Percentiles rank a stretch among this genome's conserved stretches.
Evolutionary conservation across 1,140 invertebrate genomes (phyloP).

Genomic region (Drosophila bipectinata): DNA sequence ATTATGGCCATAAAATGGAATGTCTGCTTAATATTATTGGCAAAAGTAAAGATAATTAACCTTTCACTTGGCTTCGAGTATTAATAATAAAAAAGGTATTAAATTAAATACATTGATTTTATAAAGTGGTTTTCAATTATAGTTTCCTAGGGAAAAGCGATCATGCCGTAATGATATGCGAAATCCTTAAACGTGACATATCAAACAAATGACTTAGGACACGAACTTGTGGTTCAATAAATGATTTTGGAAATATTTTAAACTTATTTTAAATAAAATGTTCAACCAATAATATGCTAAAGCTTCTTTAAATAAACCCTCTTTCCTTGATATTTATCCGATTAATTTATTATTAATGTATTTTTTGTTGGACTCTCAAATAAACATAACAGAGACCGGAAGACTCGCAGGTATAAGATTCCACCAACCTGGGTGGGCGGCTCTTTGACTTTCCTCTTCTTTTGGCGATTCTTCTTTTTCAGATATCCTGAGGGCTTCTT

Average conservation of each 20-base stretch:
- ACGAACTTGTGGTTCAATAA: slow-evolving; percentile 25
- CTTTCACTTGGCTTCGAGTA: slow-evolving; percentile 25
- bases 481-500: slow-evolving; percentile 57
- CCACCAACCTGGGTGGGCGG: slow-evolving; percentile 41
- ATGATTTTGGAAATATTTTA: no score
- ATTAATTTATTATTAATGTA: slow-evolving; percentile 30
- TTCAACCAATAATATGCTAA: no score
- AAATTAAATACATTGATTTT: slow-evolving; percentile 25
- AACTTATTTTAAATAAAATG: no score
- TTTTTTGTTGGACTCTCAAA: neutral
- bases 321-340: slow-evolving; percentile 17
- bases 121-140: neutral
- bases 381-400: neutral
- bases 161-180: neutral
- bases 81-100: slow-evolving; percentile 36
- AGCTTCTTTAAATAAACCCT: no score
- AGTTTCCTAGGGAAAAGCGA: neutral
- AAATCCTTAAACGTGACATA: neutral
- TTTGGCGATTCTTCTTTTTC: slow-evolving; percentile 18
- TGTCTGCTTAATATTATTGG: slow-evolving; percentile 28
- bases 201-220: slow-evolving; percentile 39
- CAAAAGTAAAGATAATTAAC: slow-evolving; percentile 37
- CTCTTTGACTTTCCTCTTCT: slow-evolving; percentile 26
- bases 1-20: slow-evolving; percentile 27
- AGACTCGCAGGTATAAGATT: slow-evolving; percentile 6